A percentile compares a stretch with the other conserved stretches of the same genome.
Conservation (phyloP, 2,797 vertebrate genomes). For the Distichodus sexfasciatus region DNA sequence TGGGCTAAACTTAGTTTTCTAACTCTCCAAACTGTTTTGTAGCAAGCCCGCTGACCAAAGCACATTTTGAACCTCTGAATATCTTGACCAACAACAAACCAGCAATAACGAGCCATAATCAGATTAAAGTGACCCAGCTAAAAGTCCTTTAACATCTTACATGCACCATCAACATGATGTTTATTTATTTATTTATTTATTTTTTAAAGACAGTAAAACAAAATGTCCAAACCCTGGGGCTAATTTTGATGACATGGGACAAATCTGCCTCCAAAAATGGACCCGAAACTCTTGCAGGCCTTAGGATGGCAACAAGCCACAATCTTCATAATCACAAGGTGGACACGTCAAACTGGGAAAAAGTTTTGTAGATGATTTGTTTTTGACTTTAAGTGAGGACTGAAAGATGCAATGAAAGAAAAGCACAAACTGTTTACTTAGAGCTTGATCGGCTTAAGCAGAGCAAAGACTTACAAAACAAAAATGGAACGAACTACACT, state of each 20-base stretch:
- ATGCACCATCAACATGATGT: too few relatives aligned
- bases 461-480: conserved; percentile 4
- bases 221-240: not conserved
- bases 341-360: not conserved
- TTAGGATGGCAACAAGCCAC: not conserved
- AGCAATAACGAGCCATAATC: too few relatives aligned
- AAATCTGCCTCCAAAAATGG: not conserved
- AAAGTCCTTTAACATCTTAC: too few relatives aligned
- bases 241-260: not conserved
- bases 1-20: too few relatives aligned
- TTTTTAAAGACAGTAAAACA: not conserved
- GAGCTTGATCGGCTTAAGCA: not conserved
- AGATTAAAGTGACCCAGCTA: too few relatives aligned
- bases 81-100: too few relatives aligned
- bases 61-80: too few relatives aligned
- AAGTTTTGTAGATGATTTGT: not conserved
- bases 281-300: not conserved
- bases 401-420: not conserved
- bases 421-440: not conserved
- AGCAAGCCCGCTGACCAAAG: too few relatives aligned
- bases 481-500: too few relatives aligned
- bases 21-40: too few relatives aligned
- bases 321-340: not conserved
- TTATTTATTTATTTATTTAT: too few relatives aligned
- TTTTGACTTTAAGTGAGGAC: not conserved